Base-by-base conservation (phyloP, 2,113 vertebrate species). In the Channa argus region DNA sequence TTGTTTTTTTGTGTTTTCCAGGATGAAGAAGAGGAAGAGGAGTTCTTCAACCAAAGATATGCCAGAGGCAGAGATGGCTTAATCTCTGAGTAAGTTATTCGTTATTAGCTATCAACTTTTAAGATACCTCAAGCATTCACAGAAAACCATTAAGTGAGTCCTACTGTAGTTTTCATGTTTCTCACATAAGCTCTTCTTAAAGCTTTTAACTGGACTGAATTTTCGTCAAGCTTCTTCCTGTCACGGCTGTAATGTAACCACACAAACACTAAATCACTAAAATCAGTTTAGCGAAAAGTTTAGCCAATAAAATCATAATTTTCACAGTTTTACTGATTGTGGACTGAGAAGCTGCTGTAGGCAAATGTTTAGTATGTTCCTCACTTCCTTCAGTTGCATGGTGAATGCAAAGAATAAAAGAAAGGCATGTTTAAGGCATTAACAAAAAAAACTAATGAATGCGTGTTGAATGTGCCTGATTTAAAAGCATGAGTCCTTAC, bases 21-120 rank as follows among this genome's bases (percentile, higher is more conserved):
- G 97, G 98, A 99, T 73, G 98, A 99, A 85, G 97, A 99, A 84
- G 98, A 98, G 75, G 97, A 99, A 84, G 97, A 99, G 77, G 97
- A 97, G 84, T 96, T 98, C 73, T 98, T 98, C 83, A 99, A 99
- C 87, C 96, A 98, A 91, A 97, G 98, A 79, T 97, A 98, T 0
- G 96, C 96, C n/a, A 96, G 99, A 92, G 96, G 97, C 88, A 96
- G 97, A 92, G 98, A 99, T 84, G 98, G 98, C 91, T 95, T 97
- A 44, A 97, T 99, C 95, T 98, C 98, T 13, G 98, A 99, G 98
- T 99, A 95, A 98, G 98, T 98, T 71, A 65, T 47, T 71, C 49
- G 33, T 74, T 33, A 47, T 4, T 41, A 49, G 33, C 50, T 46
- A 36, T 61, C 14, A 69, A 63, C 43, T 63, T 41, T 3, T 58